Evolutionary conservation across 2,113 vertebrate genomes (phyloP), one percentile per base, ranked within the genome.

Genomic region (Nothocercus julius): DNA sequence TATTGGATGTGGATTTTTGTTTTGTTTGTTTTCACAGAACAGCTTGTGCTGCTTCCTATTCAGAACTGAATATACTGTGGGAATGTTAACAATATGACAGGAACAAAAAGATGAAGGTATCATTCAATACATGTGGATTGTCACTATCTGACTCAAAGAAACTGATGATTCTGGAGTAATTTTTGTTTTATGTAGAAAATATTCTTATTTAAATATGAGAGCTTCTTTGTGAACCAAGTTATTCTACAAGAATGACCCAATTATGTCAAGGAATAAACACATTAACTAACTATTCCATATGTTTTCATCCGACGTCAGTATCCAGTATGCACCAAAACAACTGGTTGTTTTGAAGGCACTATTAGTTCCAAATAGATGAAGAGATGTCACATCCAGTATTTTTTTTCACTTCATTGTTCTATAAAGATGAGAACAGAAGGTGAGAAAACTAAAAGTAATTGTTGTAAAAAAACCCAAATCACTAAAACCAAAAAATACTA

Each of bases 291-390:
- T 82, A 86, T 94, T 95, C 93, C 90, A 88, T 91, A 95, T 86
- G 79, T 88, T 96, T 95, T 94, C 68, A 94, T 81, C 76, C 68
- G 62, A 93, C 86, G 92, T 82, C 79, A 90, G 82, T 76, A 93
- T 64, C 73, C 51, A 86, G 38, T 45, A 72, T 22, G 63, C 89
- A 93, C 25, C 66, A 76, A 93, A 96, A 92, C 86, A 94, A 94
- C 82, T 90, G 89, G 86, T 91, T 91, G 84, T 82, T 88, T 56
- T 94, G 82, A 89, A 95, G 82, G 76, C 73, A 85, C 88, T 96
- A 93, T 97, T 95, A 94, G 59, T 74, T 96, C 82, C 84, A 96
- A 90, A 74, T 36, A 95, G 94, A 92, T 92, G 92, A 96, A 90
- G 93, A 95, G 59, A 68, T 88, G 89, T 92, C 94, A 88, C n/a